Base-by-base conservation (phyloP, 1,140 invertebrate genomes). In the Elymnias hypermnestra region DNA sequence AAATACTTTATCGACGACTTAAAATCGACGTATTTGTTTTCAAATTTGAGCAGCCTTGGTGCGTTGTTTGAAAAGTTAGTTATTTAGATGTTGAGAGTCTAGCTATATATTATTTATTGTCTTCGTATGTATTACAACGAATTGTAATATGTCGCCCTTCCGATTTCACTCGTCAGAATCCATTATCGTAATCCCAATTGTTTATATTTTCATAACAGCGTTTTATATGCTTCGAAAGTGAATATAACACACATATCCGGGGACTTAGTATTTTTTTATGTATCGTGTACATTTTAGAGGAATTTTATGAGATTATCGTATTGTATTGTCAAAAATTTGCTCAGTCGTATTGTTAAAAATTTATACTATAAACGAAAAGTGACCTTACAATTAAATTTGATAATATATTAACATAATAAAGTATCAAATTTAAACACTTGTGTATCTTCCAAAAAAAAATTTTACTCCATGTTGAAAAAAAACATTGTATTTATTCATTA, bases 61-160 rank as follows among this genome's bases (percentile, higher is more conserved):
- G 23, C 44, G 44, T 53, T 65, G 56, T 70, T 61, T n/a, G n/a
- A n/a, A 54, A 56, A 59, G 45, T 63, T 78, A 75, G 66, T 44
- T n/a, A 53, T 62, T 64, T 78, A 78, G 68, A 74, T 74, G 70
- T 82, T 79, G 74, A 83, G 71, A 69, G 63, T 84, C 72, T 74
- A 78, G 70, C 81, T 69, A 71, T 79, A 68, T 81, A 77, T 76
- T 78, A 77, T 81, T 78, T 75, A 69, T 65, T 72, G 63, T 58
- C 54, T 60, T 46, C 72, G 55, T 73, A n/a, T 68, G 58, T 72
- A 67, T 71, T 63, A 68, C 74, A 78, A 78, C 75, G 70, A 76
- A 79, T 67, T 61, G 58, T 64, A 57, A 36, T 42, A 17, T 49
- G 47, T 40, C 23, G 8, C 47, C 48, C 26, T 48, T 31, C 36